Percentiles rank a stretch among this genome's conserved stretches.
phyloP scores from a whole-genome alignment of 1,140 invertebrate genomes.

The Drosophila dunni region DNA sequence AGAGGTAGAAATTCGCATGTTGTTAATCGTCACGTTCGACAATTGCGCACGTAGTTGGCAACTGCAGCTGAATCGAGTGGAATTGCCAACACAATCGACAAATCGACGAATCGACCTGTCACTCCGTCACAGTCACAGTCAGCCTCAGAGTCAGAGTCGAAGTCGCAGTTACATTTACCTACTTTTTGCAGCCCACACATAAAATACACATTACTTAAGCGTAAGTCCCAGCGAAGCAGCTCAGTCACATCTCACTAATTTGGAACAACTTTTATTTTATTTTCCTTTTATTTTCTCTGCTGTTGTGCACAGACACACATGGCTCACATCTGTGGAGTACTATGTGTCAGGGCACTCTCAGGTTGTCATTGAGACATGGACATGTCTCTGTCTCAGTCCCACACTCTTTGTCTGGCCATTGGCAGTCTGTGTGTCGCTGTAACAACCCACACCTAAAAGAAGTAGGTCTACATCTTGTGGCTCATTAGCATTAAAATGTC shows the following conservation, averaged over 20 bases:
- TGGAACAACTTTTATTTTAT: slow-evolving; percentile 76
- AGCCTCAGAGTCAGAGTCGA: background rate
- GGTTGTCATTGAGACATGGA: slow-evolving; percentile 79
- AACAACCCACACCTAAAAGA: slow-evolving; percentile 68
- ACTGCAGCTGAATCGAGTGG: slow-evolving; percentile 63
- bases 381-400: slow-evolving; percentile 29
- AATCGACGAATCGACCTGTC: slow-evolving; percentile 65
- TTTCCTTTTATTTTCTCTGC: slow-evolving; percentile 9
- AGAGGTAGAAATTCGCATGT: slow-evolving; percentile 52
- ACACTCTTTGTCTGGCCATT: slow-evolving; percentile 33
- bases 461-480: slow-evolving; percentile 79
- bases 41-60: slow-evolving; percentile 80
- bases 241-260: slow-evolving; percentile 82
- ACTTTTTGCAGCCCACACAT: slow-evolving; percentile 77
- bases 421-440: slow-evolving; percentile 60
- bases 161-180: slow-evolving; percentile 56
- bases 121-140: slow-evolving; percentile 14
- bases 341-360: slow-evolving; percentile 70
- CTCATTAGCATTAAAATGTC: slow-evolving; percentile 83
- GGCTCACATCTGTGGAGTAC: slow-evolving; percentile 20
- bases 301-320: slow-evolving; percentile 42
- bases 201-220: slow-evolving; percentile 81
- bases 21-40: slow-evolving; percentile 80
- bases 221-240: slow-evolving; percentile 68
- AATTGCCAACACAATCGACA: slow-evolving; percentile 66